Evolutionary conservation across 2,797 vertebrate genomes (phyloP).

Genomic region (Microctenopoma lineatum): DNA sequence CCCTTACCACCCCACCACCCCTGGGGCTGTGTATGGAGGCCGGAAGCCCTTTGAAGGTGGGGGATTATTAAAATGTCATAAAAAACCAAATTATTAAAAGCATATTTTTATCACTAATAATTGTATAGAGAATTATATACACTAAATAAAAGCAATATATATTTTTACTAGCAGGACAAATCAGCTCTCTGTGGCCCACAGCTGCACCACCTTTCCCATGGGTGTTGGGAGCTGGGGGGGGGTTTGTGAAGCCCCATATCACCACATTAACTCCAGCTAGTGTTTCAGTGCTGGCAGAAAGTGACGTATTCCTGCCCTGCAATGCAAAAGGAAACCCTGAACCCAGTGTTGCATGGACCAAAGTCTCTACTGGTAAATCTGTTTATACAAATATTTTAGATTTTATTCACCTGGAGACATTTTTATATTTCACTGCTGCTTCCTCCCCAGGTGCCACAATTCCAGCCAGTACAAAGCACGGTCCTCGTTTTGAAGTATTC

Average conservation of each 20-base stretch:
- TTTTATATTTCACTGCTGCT: neutral
- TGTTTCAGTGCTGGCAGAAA: conserved; percentile 80
- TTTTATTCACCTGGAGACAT: neutral
- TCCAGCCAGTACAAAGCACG: conserved; percentile 81
- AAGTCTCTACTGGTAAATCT: conserved; percentile 83
- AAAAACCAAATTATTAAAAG: neutral
- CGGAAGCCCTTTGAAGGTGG: conserved; percentile 69
- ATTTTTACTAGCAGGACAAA: conserved; percentile 41
- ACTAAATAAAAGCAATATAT: neutral
- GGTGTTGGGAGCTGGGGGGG: conserved; percentile 54
- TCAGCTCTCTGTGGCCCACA: conserved; percentile 65
- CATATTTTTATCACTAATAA: neutral
- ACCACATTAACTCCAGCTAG: conserved; percentile 72
- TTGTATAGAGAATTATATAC: neutral
- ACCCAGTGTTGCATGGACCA: conserved; percentile 83
- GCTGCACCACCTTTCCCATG: conserved; percentile 75
- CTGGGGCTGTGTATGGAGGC: conserved; percentile 49
- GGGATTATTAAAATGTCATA: neutral
- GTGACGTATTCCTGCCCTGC: conserved; percentile 80
- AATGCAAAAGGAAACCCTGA: conserved; percentile 79
- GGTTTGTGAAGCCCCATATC: conserved; percentile 78
- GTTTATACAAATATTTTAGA: neutral
- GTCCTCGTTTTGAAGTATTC: conserved; percentile 85
- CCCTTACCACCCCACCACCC: conserved; percentile 51
- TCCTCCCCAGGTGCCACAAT: conserved; percentile 82